Evolutionary conservation across 2,797 vertebrate genomes (phyloP).

Genomic region (Coracias cyanogaster): DNA sequence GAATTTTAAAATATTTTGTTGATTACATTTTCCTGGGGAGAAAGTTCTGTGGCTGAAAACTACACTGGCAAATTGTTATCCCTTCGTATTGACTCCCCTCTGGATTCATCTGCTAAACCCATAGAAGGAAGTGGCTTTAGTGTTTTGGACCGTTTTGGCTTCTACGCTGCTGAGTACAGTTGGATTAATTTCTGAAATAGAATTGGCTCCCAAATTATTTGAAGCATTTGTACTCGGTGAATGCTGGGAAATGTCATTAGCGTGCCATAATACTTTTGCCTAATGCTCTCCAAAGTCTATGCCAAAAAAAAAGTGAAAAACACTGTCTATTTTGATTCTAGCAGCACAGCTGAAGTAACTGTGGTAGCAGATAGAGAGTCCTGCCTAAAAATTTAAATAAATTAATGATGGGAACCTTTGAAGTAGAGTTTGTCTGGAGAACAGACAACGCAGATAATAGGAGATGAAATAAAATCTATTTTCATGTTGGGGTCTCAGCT

Average conservation of each 20-base stretch:
- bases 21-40: neutral
- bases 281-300: slow-evolving; percentile 54
- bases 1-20: neutral
- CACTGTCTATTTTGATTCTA: slow-evolving; percentile 20
- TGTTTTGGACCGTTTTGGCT: slow-evolving; percentile 54
- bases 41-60: neutral
- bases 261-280: slow-evolving; percentile 67
- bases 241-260: slow-evolving; percentile 71
- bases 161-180: slow-evolving; percentile 47
- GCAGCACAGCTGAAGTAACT: neutral
- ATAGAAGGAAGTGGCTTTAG: slow-evolving; percentile 71
- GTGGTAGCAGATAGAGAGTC: neutral
- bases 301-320: slow-evolving; percentile 52
- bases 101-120: slow-evolving; percentile 71
- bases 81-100: neutral
- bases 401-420: neutral
- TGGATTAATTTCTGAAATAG: slow-evolving; percentile 66
- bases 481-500: neutral
- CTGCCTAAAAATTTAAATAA: neutral
- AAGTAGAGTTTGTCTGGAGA: neutral
- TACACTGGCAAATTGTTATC: neutral
- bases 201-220: slow-evolving; percentile 68
- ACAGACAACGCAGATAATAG: neutral
- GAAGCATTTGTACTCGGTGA: slow-evolving; percentile 47
- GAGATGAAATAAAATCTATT: neutral